These are phyloP conservation scores for Trematomus bernacchii DNA, from an alignment of 2,797 vertebrate species.

Conservation along the genomic window DNA sequence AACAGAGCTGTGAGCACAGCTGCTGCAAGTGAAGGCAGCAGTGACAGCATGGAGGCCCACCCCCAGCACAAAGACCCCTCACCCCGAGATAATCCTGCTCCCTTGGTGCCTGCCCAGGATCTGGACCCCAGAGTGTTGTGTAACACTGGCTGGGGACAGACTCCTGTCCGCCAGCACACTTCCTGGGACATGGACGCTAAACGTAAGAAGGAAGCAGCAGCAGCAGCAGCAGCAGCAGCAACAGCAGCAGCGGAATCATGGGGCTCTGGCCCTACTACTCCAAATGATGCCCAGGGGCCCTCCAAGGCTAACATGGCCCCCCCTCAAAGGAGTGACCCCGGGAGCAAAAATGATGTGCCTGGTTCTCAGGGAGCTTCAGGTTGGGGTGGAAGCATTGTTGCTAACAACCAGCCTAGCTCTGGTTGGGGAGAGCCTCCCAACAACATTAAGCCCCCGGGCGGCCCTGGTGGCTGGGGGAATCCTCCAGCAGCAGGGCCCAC, in stretches of 20 bases:
- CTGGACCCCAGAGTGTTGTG: conserved; percentile 97
- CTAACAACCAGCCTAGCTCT: conserved; percentile 83
- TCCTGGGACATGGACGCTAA: conserved; percentile 95
- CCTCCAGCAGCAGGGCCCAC: conserved; percentile 87
- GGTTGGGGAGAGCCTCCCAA: conserved; percentile 91
- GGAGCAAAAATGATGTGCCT: conserved; percentile 92
- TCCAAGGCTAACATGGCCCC: conserved; percentile 79
- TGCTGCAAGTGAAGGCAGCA: conserved; percentile 91
- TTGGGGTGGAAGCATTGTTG: conserved; percentile 86
- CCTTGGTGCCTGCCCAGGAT: conserved; percentile 91
- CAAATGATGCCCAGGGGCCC: conserved; percentile 86
- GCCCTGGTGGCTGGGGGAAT: conserved; percentile 93
- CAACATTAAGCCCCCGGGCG: conserved; percentile 89
- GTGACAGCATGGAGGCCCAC: conserved; percentile 87
- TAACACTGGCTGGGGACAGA: conserved; percentile 99
- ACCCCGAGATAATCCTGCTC: conserved; percentile 89
- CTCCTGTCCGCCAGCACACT: conserved; percentile 97
- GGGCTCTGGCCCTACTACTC: conserved; percentile 86
- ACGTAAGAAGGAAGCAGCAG: conserved; percentile 88
- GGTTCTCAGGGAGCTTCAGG: conserved; percentile 91
- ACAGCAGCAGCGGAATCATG: conserved; percentile 84
- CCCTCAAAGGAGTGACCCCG: conserved; percentile 90
- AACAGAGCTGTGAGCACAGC: conserved; percentile 88
- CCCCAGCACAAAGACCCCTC: conserved; percentile 80
- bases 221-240: too few species aligned